A percentile compares a stretch with the other conserved stretches of the same genome.
Conservation (phyloP, 2,888 invertebrate species). For the Leistus spinibarbis region DNA sequence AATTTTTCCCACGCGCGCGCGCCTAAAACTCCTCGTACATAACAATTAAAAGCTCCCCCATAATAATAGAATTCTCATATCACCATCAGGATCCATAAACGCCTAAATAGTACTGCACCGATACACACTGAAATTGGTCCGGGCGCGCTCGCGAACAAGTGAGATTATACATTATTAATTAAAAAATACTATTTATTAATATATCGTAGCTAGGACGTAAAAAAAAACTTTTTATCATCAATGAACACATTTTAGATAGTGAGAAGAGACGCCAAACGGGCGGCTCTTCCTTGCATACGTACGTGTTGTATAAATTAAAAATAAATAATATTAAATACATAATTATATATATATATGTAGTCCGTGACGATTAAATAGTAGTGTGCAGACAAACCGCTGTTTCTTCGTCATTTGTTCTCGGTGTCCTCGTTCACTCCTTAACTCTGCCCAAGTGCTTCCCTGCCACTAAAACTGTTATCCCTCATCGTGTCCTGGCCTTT, state of each 20-base stretch:
- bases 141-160: slow-evolving; percentile 38
- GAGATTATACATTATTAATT: slow-evolving; percentile 37
- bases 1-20: slow-evolving; percentile 36
- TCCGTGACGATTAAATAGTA: slow-evolving; percentile 37
- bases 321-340: slow-evolving; percentile 11
- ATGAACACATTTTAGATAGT: slow-evolving; percentile 38
- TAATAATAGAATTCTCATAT: not conserved
- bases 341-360: slow-evolving; percentile 36
- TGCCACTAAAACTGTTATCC: not conserved
- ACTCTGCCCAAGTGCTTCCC: not conserved
- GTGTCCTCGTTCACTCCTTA: not conserved
- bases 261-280: slow-evolving; percentile 23
- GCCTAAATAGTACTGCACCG: not conserved
- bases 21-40: slow-evolving; percentile 20
- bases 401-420: not conserved
- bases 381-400: slow-evolving; percentile 13
- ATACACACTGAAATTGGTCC: slow-evolving; percentile 9
- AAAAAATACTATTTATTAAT: slow-evolving; percentile 33
- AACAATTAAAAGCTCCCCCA: not conserved
- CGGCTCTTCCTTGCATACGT: slow-evolving; percentile 34
- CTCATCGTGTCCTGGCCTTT: not conserved
- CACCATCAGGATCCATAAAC: not conserved
- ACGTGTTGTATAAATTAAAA: slow-evolving; percentile 36
- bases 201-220: slow-evolving; percentile 39
- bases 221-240: slow-evolving; percentile 34